Evolutionary conservation across 37 sponge, comb jelly and placozoan species (phyloP).

Genomic region (Trichoplax adhaerens): DNA sequence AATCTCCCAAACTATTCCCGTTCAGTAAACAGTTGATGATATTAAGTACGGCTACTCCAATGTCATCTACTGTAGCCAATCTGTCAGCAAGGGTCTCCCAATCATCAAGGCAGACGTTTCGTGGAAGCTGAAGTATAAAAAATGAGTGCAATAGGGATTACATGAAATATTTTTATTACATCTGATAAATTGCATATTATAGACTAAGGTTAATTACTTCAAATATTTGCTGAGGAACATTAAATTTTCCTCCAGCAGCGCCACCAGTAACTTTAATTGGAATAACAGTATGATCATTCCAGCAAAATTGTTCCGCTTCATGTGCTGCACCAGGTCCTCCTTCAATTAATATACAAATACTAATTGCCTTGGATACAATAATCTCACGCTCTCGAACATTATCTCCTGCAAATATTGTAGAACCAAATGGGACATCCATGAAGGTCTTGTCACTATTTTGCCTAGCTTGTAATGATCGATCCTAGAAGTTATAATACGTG

Average conservation of each 20-base stretch:
- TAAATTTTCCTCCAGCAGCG: constrained; percentile 58
- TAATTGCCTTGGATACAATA: constrained; percentile 28
- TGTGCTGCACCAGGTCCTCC: constrained; percentile 80
- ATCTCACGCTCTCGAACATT: constrained; percentile 56
- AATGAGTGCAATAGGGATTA: not conserved
- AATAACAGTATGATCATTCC: constrained; percentile 56
- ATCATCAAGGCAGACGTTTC: constrained; percentile 28
- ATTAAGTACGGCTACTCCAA: constrained; percentile 27
- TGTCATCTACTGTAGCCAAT: constrained; percentile 16
- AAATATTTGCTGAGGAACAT: constrained; percentile 33
- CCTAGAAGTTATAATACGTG: constrained; percentile 5
- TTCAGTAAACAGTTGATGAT: constrained; percentile 12
- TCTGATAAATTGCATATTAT: not conserved
- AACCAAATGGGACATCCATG: constrained; percentile 40
- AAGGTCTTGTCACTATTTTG: constrained; percentile 55
- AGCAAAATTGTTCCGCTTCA: constrained; percentile 64
- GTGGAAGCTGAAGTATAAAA: constrained; percentile 9
- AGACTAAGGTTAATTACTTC: not conserved
- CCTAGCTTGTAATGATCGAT: constrained; percentile 36
- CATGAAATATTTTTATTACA: not conserved
- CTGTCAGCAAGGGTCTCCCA: constrained; percentile 40
- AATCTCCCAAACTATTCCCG: no score
- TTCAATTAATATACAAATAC: constrained; percentile 47
- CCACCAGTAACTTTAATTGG: constrained; percentile 64
- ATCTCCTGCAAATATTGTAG: constrained; percentile 42